These are phyloP conservation scores for Galleria mellonella DNA, from an alignment of 1,140 invertebrate genomes.

Conservation along the genomic window DNA sequence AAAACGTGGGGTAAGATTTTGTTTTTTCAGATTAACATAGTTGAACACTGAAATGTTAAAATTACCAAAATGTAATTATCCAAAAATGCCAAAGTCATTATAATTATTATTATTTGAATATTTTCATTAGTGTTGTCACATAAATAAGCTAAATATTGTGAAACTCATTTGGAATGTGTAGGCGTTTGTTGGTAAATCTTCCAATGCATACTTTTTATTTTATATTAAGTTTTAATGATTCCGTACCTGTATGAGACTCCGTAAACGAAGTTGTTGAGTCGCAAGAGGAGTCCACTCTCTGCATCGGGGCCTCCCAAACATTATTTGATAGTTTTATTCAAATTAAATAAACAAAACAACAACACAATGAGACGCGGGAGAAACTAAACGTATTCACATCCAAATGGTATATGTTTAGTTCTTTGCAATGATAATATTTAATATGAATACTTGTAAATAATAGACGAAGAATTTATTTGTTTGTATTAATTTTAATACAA, in stretches of 20 bases:
- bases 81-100: too few species aligned
- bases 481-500: slow-evolving; percentile 32
- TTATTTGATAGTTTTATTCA: slow-evolving; percentile 31
- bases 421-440: neutral
- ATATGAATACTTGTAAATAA: neutral
- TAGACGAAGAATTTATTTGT: slow-evolving; percentile 10
- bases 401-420: neutral
- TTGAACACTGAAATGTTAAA: too few species aligned
- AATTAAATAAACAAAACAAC: slow-evolving; percentile 17
- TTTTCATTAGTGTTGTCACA: too few species aligned
- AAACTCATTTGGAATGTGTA: slow-evolving; percentile 16
- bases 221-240: slow-evolving; percentile 10
- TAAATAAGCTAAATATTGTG: slow-evolving; percentile 5
- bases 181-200: slow-evolving; percentile 50
- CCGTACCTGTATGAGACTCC: slow-evolving; percentile 82
- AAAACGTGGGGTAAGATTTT: too few species aligned
- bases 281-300: slow-evolving; percentile 79
- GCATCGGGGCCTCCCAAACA: slow-evolving; percentile 78
- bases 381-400: too few species aligned
- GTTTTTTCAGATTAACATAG: too few species aligned
- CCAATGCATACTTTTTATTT: neutral
- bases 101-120: too few species aligned
- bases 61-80: too few species aligned
- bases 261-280: slow-evolving; percentile 80
- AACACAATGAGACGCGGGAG: neutral